These are phyloP conservation scores for Numida meleagris DNA, from an alignment of 2,113 vertebrate species.

Conservation along the genomic window DNA sequence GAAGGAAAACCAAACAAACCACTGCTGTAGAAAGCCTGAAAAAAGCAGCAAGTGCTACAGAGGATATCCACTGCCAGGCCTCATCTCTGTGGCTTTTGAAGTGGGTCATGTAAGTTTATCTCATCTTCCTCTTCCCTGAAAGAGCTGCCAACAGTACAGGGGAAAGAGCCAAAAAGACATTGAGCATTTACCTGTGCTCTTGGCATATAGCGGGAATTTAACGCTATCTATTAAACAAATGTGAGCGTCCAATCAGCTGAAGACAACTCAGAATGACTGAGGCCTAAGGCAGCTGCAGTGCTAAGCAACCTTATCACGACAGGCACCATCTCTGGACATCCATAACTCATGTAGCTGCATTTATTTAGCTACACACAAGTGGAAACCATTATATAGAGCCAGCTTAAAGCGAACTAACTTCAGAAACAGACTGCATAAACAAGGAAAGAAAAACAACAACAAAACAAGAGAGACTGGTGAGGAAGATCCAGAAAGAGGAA, in stretches of 20 bases:
- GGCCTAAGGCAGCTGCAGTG: background rate
- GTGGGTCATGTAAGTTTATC: background rate
- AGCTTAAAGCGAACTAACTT: background rate
- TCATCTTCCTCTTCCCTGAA: background rate
- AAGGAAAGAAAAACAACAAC: background rate
- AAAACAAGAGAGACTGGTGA: background rate
- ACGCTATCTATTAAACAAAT: background rate
- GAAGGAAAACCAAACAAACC: background rate
- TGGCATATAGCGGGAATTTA: background rate
- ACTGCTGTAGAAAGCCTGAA: background rate
- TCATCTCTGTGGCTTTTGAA: background rate
- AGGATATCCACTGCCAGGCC: background rate
- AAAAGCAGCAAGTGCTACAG: background rate
- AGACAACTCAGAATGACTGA: background rate
- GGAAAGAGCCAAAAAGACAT: background rate
- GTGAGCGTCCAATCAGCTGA: background rate
- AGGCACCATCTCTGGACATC: background rate
- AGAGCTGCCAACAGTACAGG: background rate
- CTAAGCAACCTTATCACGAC: background rate
- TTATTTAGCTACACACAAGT: background rate
- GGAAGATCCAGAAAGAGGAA: background rate
- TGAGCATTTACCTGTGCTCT: background rate
- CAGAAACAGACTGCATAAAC: background rate
- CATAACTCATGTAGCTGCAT: background rate
- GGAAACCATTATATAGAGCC: background rate